phyloP scores from a whole-genome alignment of 2,113 vertebrate genomes.

The Urocynchramus pylzowi region DNA sequence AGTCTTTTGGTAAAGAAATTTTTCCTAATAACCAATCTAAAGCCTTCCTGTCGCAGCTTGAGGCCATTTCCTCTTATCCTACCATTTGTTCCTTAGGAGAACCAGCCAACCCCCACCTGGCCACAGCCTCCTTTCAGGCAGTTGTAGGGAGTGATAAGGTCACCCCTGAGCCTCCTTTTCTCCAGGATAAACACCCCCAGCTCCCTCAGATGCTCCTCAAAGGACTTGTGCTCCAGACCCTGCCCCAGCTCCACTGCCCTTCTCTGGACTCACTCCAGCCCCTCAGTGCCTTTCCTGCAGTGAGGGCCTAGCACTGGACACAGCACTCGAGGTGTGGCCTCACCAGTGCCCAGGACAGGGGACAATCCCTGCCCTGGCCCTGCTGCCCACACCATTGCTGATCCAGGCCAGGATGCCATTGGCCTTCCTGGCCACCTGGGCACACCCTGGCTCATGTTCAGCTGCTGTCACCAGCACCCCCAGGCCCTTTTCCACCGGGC shows the following conservation, averaged over 20 bases:
- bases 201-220: not conserved
- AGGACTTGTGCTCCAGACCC: not conserved
- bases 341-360: not conserved
- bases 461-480: not conserved
- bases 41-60: not conserved
- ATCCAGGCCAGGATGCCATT: not conserved
- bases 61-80: not conserved
- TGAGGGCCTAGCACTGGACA: not conserved
- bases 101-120: not conserved
- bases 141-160: accelerated
- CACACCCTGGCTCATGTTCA: not conserved
- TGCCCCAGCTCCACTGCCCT: not conserved
- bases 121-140: not conserved
- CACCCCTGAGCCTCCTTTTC: not conserved
- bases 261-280: not conserved
- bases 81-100: not conserved
- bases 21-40: not conserved
- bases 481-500: accelerated
- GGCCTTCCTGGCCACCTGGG: not conserved
- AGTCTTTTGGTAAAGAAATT: not conserved
- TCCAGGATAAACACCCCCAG: not conserved
- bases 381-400: not conserved
- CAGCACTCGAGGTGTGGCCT: not conserved
- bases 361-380: not conserved
- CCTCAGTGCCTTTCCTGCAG: not conserved